A percentile compares a stretch with the other conserved stretches of the same genome.
Evolutionary conservation across 1,140 invertebrate species (phyloP).

Genomic region (Drosophila ohnishii): DNA sequence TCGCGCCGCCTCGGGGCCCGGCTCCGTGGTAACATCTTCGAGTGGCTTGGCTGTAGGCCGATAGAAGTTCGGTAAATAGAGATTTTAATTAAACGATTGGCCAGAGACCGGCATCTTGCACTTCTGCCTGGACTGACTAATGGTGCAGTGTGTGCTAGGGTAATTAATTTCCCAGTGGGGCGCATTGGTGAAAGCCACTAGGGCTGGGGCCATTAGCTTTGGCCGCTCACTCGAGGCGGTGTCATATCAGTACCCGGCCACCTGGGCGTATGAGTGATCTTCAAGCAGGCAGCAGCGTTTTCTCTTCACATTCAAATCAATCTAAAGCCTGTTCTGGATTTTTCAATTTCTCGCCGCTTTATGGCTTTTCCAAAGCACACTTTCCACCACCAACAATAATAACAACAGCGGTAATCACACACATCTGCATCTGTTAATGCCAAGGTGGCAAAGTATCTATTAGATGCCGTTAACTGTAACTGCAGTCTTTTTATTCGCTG

Average conservation of each 20-base stretch:
- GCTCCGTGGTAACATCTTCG: slow-evolving; percentile 44
- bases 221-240: not conserved
- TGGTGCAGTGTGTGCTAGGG: slow-evolving; percentile 17
- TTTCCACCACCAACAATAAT: slow-evolving; percentile 2
- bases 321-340: slow-evolving; percentile 23
- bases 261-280: slow-evolving; percentile 41
- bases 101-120: slow-evolving; percentile 41
- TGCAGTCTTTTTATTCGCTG: slow-evolving; percentile 69
- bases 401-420: slow-evolving; percentile 15
- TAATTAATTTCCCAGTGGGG: slow-evolving; percentile 24
- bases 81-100: slow-evolving; percentile 79
- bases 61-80: slow-evolving; percentile 59
- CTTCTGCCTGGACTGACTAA: slow-evolving; percentile 16
- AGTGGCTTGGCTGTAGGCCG: not conserved
- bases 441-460: slow-evolving; percentile 79
- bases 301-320: slow-evolving; percentile 23
- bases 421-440: slow-evolving; percentile 58
- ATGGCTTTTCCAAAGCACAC: slow-evolving; percentile 18
- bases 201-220: not conserved
- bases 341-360: slow-evolving; percentile 35
- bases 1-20: slow-evolving; percentile 22
- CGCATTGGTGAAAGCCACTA: slow-evolving; percentile 27
- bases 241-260: slow-evolving; percentile 1
- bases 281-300: no score
- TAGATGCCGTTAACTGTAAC: slow-evolving; percentile 78